phyloP scores from a whole-genome alignment of 2,888 invertebrate species.

The Chymomyza caudatula region DNA sequence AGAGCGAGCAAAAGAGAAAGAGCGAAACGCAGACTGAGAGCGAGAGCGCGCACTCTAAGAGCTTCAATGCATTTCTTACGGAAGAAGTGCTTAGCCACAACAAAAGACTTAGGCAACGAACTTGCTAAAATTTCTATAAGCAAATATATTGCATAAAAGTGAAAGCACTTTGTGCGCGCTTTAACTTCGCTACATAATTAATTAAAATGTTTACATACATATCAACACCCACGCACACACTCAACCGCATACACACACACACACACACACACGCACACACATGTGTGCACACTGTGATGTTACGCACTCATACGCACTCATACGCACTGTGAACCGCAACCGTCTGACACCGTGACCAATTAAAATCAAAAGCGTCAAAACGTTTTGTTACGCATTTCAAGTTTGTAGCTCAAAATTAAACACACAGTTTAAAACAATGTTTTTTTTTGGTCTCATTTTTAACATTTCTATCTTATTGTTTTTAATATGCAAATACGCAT shows the following conservation, averaged over 20 bases:
- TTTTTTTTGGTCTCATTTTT: not conserved
- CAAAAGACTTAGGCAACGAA: slow-evolving; percentile 49
- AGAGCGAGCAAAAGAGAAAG: not conserved
- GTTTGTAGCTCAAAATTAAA: not conserved
- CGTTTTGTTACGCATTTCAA: not conserved
- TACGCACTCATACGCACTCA: not conserved
- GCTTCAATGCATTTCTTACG: not conserved
- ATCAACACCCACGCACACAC: not conserved
- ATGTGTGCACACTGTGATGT: too few species aligned
- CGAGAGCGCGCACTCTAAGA: not conserved
- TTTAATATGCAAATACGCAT: not conserved
- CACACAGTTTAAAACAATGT: not conserved
- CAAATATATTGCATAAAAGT: not conserved
- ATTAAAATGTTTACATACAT: not conserved
- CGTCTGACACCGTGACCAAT: not conserved
- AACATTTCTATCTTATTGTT: not conserved
- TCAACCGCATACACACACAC: not conserved
- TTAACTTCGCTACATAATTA: not conserved
- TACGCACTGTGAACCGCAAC: not conserved
- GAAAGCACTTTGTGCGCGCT: not conserved
- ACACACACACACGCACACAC: not conserved
- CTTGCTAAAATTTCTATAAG: slow-evolving; percentile 9
- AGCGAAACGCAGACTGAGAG: not conserved
- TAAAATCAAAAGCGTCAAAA: slow-evolving; percentile 1
- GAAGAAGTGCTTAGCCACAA: not conserved